These are phyloP conservation scores for Cryptotis parvus DNA, from an alignment of 2,113 vertebrate genomes.

Conservation along the genomic window DNA sequence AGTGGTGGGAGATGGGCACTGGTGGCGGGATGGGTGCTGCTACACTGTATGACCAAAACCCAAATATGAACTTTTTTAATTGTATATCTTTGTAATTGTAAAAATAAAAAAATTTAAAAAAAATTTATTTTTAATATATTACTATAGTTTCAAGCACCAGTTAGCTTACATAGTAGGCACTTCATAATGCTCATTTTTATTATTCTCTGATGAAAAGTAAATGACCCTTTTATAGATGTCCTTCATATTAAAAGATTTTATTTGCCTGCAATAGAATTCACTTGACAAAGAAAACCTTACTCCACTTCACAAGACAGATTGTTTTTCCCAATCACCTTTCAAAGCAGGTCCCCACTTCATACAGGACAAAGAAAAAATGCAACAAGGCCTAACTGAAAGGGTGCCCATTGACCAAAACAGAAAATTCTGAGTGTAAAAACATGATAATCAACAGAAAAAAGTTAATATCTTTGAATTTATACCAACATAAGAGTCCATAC, in stretches of 20 bases:
- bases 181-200: conserved; percentile 67
- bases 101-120: no score
- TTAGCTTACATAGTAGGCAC: conserved; percentile 47
- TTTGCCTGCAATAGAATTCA: conserved; percentile 28
- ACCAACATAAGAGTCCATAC: conserved; percentile 2
- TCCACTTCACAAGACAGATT: conserved; percentile 52
- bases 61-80: no score
- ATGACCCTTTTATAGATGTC: conserved; percentile 54
- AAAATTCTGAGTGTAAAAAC: background rate
- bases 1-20: no score
- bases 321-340: conserved; percentile 38
- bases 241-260: conserved; percentile 65
- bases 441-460: conserved; percentile 18
- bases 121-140: conserved; percentile 45
- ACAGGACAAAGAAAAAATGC: conserved; percentile 34
- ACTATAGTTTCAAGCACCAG: conserved; percentile 50
- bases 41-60: no score
- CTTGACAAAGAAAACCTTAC: conserved; percentile 60
- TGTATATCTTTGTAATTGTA: no score
- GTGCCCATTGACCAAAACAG: background rate
- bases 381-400: background rate
- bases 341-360: conserved; percentile 14
- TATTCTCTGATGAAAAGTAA: conserved; percentile 65
- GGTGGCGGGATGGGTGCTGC: no score
- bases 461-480: background rate